Base-by-base conservation (phyloP, 1,140 invertebrate species). In the Laupala kohalensis region DNA sequence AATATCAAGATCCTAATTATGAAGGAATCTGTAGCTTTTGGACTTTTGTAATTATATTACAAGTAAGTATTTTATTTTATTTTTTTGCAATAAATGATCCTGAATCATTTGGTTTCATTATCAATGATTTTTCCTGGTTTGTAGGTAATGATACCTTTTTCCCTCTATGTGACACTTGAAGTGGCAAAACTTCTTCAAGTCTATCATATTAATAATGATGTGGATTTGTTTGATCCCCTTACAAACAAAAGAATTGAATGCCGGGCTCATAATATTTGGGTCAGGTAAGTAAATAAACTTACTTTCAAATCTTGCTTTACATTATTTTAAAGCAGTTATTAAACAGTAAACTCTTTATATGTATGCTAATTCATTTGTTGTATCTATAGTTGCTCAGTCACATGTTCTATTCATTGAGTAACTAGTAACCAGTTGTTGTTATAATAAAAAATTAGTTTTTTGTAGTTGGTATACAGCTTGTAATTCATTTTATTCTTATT, bases 141-240 rank as follows among this genome's bases (percentile, higher is more conserved):
- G 25, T 80, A 92, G 89, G 91, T 97, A 37, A 95, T 99, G 90
- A 98, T 99, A 81, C 97, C 97, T 1, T 82, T 99, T 23, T 97
- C 96, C 3, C 81, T 99, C 69, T 99, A 99, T 80, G 96, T 98
- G 5, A 97, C 95, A 4, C 89, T 99, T 76, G 97, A 99, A 84
- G 88, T 99, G 83, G 94, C 96, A 69, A 99, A 99, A 83, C 86
- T 98, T 63, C 87, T 94, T 29, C 97, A 99, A 84, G 91, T 98
- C 23, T 98, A 92, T 81, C 94, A 97, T 79, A 98, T 98, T 72
- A 92, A 96, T 76, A 89, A 95, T 76, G 96, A 98, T 80, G 81
- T 88, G 4, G 88, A 94, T 66, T 83, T 99, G 75, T 95, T 91
- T 78, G 93, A 98, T 82, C 81, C 87, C 12, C 83, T 88, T 64